phyloP scores from a whole-genome alignment of 30 jellyfish, hydroid and myxozoan species.

The Aurelia sp. region DNA sequence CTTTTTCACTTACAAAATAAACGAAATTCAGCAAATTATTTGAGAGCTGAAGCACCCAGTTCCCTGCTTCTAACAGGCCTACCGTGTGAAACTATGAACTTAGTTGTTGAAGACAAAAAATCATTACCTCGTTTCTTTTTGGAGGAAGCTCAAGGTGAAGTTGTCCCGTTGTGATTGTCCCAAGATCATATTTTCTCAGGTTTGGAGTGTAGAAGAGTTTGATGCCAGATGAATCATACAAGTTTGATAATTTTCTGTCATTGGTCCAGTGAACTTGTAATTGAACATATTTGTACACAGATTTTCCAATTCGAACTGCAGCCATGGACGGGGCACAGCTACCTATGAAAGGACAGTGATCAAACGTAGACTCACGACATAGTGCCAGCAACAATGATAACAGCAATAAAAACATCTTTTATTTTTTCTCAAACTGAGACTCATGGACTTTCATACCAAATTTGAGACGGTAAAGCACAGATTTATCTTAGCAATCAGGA shows the following conservation, averaged over 20 bases:
- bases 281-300: constrained; percentile 38
- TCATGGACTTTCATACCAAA: too few species aligned
- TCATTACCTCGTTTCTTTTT: constrained; percentile 20
- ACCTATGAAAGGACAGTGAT: constrained; percentile 14
- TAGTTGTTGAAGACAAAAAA: background rate
- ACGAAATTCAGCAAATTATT: too few species aligned
- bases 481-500: too few species aligned
- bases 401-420: too few species aligned
- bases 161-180: constrained; percentile 56
- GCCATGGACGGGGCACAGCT: constrained; percentile 39
- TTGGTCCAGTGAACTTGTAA: constrained; percentile 76
- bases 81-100: too few species aligned
- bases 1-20: too few species aligned
- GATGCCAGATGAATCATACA: constrained; percentile 64
- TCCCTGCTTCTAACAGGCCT: too few species aligned
- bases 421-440: too few species aligned
- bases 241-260: constrained; percentile 23
- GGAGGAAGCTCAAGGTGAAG: constrained; percentile 61
- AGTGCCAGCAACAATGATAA: too few species aligned
- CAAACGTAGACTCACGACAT: too few species aligned
- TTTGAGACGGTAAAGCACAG: too few species aligned
- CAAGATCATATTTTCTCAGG: constrained; percentile 56
- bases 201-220: constrained; percentile 60
- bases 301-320: constrained; percentile 53
- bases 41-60: too few species aligned